These are phyloP conservation scores for Noctua comes DNA, from an alignment of 2,888 invertebrate genomes.

Conservation along the genomic window DNA sequence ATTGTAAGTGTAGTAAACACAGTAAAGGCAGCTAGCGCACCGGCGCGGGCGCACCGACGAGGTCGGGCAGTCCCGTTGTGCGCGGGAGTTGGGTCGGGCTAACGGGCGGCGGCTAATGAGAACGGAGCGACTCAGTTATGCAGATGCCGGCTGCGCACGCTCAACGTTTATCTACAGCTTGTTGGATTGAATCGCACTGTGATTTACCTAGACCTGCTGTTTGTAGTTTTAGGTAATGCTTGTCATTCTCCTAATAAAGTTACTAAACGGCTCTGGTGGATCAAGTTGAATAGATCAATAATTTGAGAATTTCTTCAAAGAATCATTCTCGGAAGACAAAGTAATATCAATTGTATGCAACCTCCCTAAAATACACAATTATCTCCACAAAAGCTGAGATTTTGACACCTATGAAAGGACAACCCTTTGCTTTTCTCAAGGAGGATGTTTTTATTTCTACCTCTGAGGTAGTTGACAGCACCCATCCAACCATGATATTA, in stretches of 20 bases:
- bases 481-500: neutral
- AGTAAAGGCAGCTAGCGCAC: slow-evolving; percentile 63
- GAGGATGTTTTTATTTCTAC: neutral
- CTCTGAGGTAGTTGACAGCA: too few relatives aligned
- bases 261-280: neutral
- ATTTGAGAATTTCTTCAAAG: neutral
- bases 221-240: slow-evolving; percentile 31
- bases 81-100: slow-evolving; percentile 83
- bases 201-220: slow-evolving; percentile 65
- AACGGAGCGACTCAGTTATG: slow-evolving; percentile 87
- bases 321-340: neutral
- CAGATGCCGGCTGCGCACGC: slow-evolving; percentile 80
- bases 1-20: slow-evolving; percentile 69
- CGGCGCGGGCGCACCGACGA: slow-evolving; percentile 59
- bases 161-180: slow-evolving; percentile 71
- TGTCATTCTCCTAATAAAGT: slow-evolving; percentile 26
- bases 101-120: slow-evolving; percentile 88
- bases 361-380: neutral
- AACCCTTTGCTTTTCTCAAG: neutral
- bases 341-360: neutral
- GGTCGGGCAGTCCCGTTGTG: slow-evolving; percentile 79
- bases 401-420: neutral
- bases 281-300: neutral
- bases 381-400: neutral
- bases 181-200: slow-evolving; percentile 64